Percentiles rank a stretch among this genome's conserved stretches.
These are phyloP conservation scores for Microcebus ravelobensis DNA, from an alignment of 2,113 vertebrate species.

Conservation along the genomic window DNA sequence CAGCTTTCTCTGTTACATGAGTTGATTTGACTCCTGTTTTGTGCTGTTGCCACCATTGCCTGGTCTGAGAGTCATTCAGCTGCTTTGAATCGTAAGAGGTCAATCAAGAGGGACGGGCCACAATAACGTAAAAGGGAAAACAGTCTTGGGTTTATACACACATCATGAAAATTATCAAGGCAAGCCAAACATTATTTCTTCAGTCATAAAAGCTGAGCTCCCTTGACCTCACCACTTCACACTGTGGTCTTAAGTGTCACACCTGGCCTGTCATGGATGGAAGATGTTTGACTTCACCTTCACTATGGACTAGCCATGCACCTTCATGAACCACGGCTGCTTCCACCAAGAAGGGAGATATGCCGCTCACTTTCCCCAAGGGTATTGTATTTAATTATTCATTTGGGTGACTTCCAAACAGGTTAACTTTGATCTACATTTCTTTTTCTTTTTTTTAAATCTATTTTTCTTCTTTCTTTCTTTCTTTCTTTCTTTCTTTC, in stretches of 20 bases:
- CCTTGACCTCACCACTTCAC: neutral
- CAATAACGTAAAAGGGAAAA: neutral
- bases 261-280: neutral
- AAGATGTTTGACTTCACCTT: neutral
- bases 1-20: neutral
- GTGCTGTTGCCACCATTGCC: neutral
- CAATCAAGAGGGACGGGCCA: neutral
- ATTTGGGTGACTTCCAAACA: neutral
- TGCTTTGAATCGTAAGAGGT: conserved; percentile 14
- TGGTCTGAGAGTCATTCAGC: neutral
- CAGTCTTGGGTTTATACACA: neutral
- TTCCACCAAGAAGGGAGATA: neutral
- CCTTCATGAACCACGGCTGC: neutral
- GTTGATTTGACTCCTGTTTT: neutral
- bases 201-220: neutral
- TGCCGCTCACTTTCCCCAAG: neutral
- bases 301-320: neutral
- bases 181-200: neutral
- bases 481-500: too few relatives aligned
- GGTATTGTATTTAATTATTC: neutral
- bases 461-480: neutral
- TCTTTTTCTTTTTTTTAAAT: neutral
- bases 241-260: neutral
- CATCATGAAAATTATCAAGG: neutral
- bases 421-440: neutral